Percentiles rank a stretch among this genome's conserved stretches.
These are phyloP conservation scores for Caenorhabditis tropicalis DNA, from an alignment of 1,140 invertebrate species.

Conservation along the genomic window DNA sequence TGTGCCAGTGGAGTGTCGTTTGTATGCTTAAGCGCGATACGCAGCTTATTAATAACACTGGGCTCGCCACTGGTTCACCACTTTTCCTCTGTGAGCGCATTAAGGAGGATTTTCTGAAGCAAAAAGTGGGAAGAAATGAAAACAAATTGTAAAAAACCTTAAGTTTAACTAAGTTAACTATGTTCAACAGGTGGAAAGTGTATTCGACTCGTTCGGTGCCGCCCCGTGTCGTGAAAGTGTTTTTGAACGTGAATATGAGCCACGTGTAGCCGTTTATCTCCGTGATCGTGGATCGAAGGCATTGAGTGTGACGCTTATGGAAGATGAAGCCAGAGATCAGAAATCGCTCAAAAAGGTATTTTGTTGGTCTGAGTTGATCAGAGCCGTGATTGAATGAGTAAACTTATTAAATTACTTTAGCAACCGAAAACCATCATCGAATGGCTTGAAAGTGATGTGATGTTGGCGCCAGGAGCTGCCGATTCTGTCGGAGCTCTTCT, in stretches of 20 bases:
- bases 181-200: constrained; percentile 19
- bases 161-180: background rate
- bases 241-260: constrained; percentile 2
- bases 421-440: constrained; percentile 1
- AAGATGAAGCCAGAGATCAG: constrained; percentile 20
- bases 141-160: too few relatives aligned
- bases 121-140: background rate
- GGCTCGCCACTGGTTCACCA: too few relatives aligned
- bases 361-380: background rate
- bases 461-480: background rate
- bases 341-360: constrained; percentile 29
- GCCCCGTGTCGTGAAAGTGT: constrained; percentile 39
- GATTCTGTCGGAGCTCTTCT: background rate
- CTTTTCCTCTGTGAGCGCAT: too few relatives aligned
- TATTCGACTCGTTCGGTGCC: constrained; percentile 21
- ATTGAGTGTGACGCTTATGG: background rate
- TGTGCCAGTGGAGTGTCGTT: too few relatives aligned
- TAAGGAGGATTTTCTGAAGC: too few relatives aligned
- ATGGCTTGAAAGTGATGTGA: constrained; percentile 26
- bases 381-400: too few relatives aligned
- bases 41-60: too few relatives aligned
- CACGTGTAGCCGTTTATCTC: constrained; percentile 12
- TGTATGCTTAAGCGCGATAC: too few relatives aligned
- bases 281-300: constrained; percentile 39
- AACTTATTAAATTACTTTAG: background rate